These are phyloP conservation scores for Neodiprion fabricii DNA, from an alignment of 1,140 invertebrate genomes.

Conservation along the genomic window DNA sequence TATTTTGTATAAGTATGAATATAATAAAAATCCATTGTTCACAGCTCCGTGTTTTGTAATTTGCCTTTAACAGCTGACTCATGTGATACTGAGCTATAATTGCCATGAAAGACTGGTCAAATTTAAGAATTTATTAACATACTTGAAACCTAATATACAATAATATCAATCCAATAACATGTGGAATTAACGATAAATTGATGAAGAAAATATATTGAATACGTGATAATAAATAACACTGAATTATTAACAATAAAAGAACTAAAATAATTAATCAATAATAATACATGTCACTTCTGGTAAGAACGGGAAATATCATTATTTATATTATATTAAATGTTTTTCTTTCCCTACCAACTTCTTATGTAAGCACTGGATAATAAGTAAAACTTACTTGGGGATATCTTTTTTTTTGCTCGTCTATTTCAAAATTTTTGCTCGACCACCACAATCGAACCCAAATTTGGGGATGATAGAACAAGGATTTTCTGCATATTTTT, in stretches of 20 bases:
- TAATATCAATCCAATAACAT: conserved; percentile 46
- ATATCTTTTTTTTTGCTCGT: conserved; percentile 47
- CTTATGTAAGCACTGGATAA: neutral
- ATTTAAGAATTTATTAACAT: conserved; percentile 19
- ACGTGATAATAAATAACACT: conserved; percentile 46
- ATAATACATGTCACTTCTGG: conserved; percentile 59
- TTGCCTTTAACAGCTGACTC: no score
- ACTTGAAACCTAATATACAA: conserved; percentile 44
- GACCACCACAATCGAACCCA: conserved; percentile 60
- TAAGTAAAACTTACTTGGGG: conserved; percentile 48
- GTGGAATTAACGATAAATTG: conserved; percentile 42
- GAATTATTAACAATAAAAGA: conserved; percentile 45
- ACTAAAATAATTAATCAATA: conserved; percentile 37
- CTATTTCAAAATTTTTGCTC: conserved; percentile 47
- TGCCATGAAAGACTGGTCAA: neutral
- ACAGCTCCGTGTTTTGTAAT: no score
- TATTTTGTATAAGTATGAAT: neutral
- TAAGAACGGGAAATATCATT: conserved; percentile 50
- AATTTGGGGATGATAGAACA: conserved; percentile 38
- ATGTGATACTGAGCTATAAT: no score
- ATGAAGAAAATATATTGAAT: conserved; percentile 42
- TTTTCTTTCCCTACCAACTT: neutral
- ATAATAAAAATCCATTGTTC: neutral
- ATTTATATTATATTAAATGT: neutral
- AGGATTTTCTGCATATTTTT: conserved; percentile 20